Percentiles rank a stretch among this genome's conserved stretches.
phyloP scores from a whole-genome alignment of 1,140 invertebrate species.

The Ceratina calcarata region DNA sequence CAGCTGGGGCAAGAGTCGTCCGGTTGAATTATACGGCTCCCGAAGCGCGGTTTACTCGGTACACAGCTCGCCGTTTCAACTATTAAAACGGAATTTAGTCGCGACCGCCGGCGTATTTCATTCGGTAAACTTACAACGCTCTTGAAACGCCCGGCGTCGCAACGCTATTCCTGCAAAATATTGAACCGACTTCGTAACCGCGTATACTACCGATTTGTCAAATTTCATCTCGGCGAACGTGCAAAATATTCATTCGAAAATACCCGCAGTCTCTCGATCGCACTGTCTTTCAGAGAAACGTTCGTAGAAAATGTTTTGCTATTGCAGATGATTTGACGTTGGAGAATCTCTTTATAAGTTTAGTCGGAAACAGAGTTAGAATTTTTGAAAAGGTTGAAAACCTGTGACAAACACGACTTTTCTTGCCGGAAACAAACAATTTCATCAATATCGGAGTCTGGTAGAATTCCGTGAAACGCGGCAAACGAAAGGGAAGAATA shows the following conservation, averaged over 20 bases:
- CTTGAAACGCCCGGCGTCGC: slow-evolving; percentile 7
- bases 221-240: neutral
- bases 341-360: neutral
- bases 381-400: neutral
- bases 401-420: too few species aligned
- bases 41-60: slow-evolving; percentile 15
- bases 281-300: neutral
- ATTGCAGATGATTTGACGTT: neutral
- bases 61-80: slow-evolving; percentile 21
- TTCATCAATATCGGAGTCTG: neutral
- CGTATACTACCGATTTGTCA: neutral
- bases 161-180: neutral
- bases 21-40: slow-evolving; percentile 33
- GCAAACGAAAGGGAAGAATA: slow-evolving; percentile 20
- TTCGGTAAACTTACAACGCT: neutral
- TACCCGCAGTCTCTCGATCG: neutral
- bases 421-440: neutral
- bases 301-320: neutral
- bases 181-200: too few species aligned
- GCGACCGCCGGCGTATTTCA: slow-evolving; percentile 20
- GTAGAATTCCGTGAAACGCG: slow-evolving; percentile 18
- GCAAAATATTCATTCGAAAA: neutral
- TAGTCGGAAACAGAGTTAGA: neutral
- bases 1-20: slow-evolving; percentile 21
- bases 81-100: slow-evolving; percentile 43